phyloP scores from a whole-genome alignment of 2,888 invertebrate species.

The Melitaea athalia region DNA sequence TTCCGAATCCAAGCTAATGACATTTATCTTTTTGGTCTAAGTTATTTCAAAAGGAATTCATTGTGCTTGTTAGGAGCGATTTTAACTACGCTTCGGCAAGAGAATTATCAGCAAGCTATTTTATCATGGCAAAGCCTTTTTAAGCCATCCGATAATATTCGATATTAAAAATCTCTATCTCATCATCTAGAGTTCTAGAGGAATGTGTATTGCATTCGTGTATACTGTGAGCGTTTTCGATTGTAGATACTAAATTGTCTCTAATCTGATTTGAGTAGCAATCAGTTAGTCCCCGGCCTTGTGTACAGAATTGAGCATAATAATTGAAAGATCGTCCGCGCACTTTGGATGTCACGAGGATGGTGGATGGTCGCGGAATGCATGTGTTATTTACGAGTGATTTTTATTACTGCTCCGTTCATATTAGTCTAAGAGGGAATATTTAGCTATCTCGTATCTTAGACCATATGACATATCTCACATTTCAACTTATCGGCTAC shows the following conservation, averaged over 20 bases:
- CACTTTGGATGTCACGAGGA: slow-evolving; percentile 58
- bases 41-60: slow-evolving; percentile 11
- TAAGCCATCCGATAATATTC: slow-evolving; percentile 3
- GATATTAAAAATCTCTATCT: not conserved
- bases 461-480: no score
- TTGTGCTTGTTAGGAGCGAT: not conserved
- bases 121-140: not conserved
- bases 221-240: slow-evolving; percentile 18
- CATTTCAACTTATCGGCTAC: not conserved
- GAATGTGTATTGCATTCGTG: slow-evolving; percentile 28
- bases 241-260: slow-evolving; percentile 43
- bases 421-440: no score
- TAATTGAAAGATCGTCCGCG: slow-evolving; percentile 64
- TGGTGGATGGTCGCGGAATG: slow-evolving; percentile 32
- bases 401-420: slow-evolving; percentile 33
- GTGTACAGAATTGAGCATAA: slow-evolving; percentile 69
- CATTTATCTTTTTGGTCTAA: slow-evolving; percentile 4
- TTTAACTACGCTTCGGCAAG: not conserved
- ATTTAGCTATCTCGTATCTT: no score
- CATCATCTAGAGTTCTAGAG: slow-evolving; percentile 12
- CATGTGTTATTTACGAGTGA: slow-evolving; percentile 26
- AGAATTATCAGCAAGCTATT: not conserved
- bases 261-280: slow-evolving; percentile 59
- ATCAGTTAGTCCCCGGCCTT: slow-evolving; percentile 62
- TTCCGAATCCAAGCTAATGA: not conserved